Base-by-base conservation (phyloP, 2,888 invertebrate species). In the Neuroscelio doddi region DNA sequence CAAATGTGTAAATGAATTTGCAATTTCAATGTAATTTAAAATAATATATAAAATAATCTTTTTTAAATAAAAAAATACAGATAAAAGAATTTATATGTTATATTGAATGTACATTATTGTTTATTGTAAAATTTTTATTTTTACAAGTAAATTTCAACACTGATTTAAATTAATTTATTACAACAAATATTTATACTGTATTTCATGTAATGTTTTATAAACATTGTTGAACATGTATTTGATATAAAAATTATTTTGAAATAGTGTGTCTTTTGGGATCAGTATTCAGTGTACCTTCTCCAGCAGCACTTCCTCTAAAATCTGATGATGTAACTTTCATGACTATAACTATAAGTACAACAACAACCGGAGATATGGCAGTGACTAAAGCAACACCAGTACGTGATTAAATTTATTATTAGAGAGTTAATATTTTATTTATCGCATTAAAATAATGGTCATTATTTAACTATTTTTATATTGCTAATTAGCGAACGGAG, bases 261-360 rank as follows among this genome's bases (percentile, higher is more conserved):
- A 4, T 53, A 81, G 81, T 78, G 74, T 79, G 80, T 74, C 73
- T 79, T 63, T 64, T 76, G 57, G 73, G 73, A 44, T 76, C 75
- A 42, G 80, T 73, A 56, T 73, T 80, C 64, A 77, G 80, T 66
- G 61, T 77, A 39, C 79, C 81, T 5, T 72, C 72, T 21, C 57
- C 75, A 38, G 63, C 76, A 27, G 49, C 68, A 38, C 53, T 63
- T 24, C 64, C 75, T n/a, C 64, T 62, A 65, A 68, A 63, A 34
- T 47, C 56, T 8, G 71, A 77, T 5, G 79, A 81, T 21, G 70
- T 73, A 51, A 70, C 69, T 34, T 76, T 72, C 34, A 77, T 78
- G 58, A 80, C 81, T 15, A 78, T 73, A 52, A 73, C 76, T 44
- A 74, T 71, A 9, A 69, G 74, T 21, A 77, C 70, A 64, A 61